A percentile compares a stretch with the other conserved stretches of the same genome.
Conservation (phyloP, 2,888 invertebrate species). For the Mimumesa dahlbomi region DNA sequence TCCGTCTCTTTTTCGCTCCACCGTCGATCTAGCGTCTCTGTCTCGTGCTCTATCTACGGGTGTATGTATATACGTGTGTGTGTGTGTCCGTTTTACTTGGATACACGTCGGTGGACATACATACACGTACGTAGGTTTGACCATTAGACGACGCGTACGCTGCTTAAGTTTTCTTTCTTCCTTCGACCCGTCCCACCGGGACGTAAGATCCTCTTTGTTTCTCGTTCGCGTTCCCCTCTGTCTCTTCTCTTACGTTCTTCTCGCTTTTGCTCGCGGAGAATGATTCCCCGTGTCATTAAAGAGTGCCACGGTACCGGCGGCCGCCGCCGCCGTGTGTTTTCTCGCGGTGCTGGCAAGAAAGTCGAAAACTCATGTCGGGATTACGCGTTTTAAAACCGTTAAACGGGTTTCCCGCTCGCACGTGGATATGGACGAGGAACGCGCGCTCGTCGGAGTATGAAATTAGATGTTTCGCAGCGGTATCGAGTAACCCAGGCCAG, state of each 20-base stretch:
- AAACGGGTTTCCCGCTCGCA: slow-evolving; percentile 21
- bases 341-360: slow-evolving; percentile 31
- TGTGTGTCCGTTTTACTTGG: slow-evolving; percentile 24
- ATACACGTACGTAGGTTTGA: slow-evolving; percentile 42
- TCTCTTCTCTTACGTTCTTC: not conserved
- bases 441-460: slow-evolving; percentile 27
- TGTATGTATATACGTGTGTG: too few relatives aligned
- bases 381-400: slow-evolving; percentile 37
- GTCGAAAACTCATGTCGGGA: slow-evolving; percentile 54
- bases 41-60: too few relatives aligned
- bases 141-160: slow-evolving; percentile 58
- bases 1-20: slow-evolving; percentile 22
- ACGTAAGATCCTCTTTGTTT: slow-evolving; percentile 9
- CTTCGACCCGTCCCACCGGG: not conserved
- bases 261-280: slow-evolving; percentile 12
- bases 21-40: too few relatives aligned
- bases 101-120: slow-evolving; percentile 39
- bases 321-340: slow-evolving; percentile 5
- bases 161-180: slow-evolving; percentile 41
- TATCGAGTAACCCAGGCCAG: slow-evolving; percentile 33
- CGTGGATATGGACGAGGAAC: slow-evolving; percentile 1
- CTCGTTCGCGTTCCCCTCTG: slow-evolving; percentile 22
- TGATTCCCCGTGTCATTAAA: slow-evolving; percentile 33
- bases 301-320: slow-evolving; percentile 1
- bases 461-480: slow-evolving; percentile 35